These are phyloP conservation scores for Phylloscopus trochilus DNA, from an alignment of 2,113 vertebrate genomes.

Conservation along the genomic window DNA sequence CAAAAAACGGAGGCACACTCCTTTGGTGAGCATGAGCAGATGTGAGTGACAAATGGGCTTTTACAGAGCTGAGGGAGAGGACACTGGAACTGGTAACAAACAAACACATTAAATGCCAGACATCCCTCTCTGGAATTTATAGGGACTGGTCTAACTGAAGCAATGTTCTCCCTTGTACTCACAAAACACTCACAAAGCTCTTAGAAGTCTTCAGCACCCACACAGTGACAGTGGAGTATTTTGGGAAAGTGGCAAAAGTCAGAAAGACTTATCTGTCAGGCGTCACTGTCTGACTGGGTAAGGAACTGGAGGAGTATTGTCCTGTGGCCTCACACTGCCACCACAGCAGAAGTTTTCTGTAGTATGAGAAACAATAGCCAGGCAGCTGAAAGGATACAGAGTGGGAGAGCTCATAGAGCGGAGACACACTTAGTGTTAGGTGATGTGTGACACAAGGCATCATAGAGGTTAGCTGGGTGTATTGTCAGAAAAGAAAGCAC, in stretches of 20 bases:
- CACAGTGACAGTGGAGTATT: background rate
- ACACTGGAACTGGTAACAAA: background rate
- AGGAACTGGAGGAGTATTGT: background rate
- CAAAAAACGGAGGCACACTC: background rate
- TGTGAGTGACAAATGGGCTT: background rate
- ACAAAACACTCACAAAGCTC: background rate
- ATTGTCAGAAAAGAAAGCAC: slow-evolving; percentile 19
- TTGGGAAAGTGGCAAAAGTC: background rate
- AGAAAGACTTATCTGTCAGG: background rate
- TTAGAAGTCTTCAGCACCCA: background rate
- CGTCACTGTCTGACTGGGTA: background rate
- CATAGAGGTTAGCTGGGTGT: background rate
- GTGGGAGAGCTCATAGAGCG: background rate
- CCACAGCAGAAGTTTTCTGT: accelerated
- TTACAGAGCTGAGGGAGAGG: background rate
- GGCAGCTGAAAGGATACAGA: background rate
- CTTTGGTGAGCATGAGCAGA: background rate
- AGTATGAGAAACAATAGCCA: background rate
- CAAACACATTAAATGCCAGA: background rate
- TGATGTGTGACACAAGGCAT: background rate
- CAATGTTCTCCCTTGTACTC: background rate
- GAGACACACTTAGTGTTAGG: background rate
- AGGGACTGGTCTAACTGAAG: background rate
- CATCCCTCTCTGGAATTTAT: background rate
- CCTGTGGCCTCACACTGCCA: background rate